Percentiles rank a stretch among this genome's conserved stretches.
Conservation (phyloP, 2,888 invertebrate genomes). For the Lasioglossum figueresi region DNA sequence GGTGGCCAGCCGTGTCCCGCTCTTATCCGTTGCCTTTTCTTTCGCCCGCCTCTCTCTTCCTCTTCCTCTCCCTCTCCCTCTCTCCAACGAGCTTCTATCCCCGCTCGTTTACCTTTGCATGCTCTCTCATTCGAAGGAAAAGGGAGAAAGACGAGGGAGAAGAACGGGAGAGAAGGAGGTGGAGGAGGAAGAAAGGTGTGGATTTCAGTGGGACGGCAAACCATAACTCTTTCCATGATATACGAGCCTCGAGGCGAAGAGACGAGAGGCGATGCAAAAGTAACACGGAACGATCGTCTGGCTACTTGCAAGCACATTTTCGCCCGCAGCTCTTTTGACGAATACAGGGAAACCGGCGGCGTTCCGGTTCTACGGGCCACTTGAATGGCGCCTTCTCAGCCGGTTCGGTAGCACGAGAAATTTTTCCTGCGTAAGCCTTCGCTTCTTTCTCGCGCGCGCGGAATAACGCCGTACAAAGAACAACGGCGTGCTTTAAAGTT, state of each 20-base stretch:
- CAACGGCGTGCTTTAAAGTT: slow-evolving; percentile 49
- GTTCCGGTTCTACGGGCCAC: slow-evolving; percentile 51
- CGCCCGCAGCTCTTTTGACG: slow-evolving; percentile 70
- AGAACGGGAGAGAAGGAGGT: neutral
- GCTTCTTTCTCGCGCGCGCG: slow-evolving; percentile 10
- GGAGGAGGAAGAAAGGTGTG: slow-evolving; percentile 57
- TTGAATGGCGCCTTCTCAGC: slow-evolving; percentile 67
- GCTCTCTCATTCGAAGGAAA: slow-evolving; percentile 40
- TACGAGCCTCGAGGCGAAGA: slow-evolving; percentile 65
- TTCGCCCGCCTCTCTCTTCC: neutral
- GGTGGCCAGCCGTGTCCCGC: neutral
- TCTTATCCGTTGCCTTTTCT: neutral
- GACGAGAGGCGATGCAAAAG: slow-evolving; percentile 71
- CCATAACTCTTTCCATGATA: slow-evolving; percentile 72
- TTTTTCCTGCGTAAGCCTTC: slow-evolving; percentile 33
- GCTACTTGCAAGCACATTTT: slow-evolving; percentile 64
- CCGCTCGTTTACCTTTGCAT: slow-evolving; percentile 23
- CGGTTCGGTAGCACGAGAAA: slow-evolving; percentile 54
- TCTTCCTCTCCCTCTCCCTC: neutral
- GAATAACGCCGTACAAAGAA: slow-evolving; percentile 27
- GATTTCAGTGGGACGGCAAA: slow-evolving; percentile 69
- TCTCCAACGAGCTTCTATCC: neutral
- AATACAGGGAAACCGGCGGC: slow-evolving; percentile 55
- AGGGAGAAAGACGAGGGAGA: neutral
- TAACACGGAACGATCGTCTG: slow-evolving; percentile 70